Conservation (phyloP, 1,140 invertebrate genomes). For the Atopsyche davidsoni region DNA sequence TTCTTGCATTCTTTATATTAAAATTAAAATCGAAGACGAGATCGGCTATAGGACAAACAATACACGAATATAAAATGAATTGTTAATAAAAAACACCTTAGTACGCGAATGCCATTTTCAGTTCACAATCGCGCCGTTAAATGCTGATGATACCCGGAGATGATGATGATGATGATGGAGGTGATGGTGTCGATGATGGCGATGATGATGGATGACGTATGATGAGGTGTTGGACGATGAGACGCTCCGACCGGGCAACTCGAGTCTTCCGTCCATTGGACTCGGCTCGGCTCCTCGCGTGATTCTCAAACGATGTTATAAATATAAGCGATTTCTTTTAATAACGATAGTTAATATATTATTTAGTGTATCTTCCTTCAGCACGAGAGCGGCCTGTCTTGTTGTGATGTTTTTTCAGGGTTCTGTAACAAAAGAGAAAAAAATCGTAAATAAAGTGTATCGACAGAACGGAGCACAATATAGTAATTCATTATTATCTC, state of each 20-base stretch:
- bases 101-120: slow-evolving; percentile 11
- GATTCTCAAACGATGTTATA: slow-evolving; percentile 17
- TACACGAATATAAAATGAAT: slow-evolving; percentile 18
- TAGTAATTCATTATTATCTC: too few relatives aligned
- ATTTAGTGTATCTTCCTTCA: slow-evolving; percentile 31
- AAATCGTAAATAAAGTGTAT: too few relatives aligned
- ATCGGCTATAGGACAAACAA: slow-evolving; percentile 31
- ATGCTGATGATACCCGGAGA: slow-evolving; percentile 18
- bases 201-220: background rate
- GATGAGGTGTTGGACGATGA: background rate
- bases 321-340: slow-evolving; percentile 24
- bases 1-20: background rate
- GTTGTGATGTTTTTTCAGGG: slow-evolving; percentile 45
- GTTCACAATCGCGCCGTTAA: slow-evolving; percentile 11
- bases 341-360: slow-evolving; percentile 9
- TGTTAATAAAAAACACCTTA: slow-evolving; percentile 16
- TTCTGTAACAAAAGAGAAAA: slow-evolving; percentile 46
- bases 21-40: slow-evolving; percentile 29
- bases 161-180: slow-evolving; percentile 7
- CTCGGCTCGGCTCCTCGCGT: background rate
- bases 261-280: slow-evolving; percentile 2
- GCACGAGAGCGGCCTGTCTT: slow-evolving; percentile 43
- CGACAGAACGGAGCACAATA: too few relatives aligned
- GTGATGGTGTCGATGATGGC: slow-evolving; percentile 8
- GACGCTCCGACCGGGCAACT: background rate